Conservation (phyloP, 1,140 invertebrate species). For the Drosophila grimshawi region DNA sequence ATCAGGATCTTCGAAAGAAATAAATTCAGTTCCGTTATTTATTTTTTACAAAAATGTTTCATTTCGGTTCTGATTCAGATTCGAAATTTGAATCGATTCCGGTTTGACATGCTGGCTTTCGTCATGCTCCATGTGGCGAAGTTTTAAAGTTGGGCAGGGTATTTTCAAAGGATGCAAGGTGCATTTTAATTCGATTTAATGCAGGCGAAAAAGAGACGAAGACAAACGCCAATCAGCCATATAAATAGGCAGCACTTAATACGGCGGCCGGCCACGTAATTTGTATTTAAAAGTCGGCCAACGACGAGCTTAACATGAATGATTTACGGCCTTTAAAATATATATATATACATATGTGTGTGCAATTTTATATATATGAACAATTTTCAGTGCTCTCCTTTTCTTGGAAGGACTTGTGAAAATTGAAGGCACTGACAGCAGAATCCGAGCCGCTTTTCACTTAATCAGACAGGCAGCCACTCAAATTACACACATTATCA, state of each 20-base stretch:
- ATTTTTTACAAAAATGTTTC: too few relatives aligned
- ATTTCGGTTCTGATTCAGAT: too few relatives aligned
- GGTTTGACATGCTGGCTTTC: too few relatives aligned
- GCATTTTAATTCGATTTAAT: conserved; percentile 57
- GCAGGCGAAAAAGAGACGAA: conserved; percentile 25
- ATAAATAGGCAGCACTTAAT: conserved; percentile 66
- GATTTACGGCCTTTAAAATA: conserved; percentile 67
- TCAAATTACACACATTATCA: conserved; percentile 43
- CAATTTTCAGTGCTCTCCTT: background rate
- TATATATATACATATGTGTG: conserved; percentile 43
- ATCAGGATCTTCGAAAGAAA: too few relatives aligned
- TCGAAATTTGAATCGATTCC: too few relatives aligned
- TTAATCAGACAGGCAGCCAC: conserved; percentile 33
- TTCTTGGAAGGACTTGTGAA: background rate
- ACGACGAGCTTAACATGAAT: conserved; percentile 57
- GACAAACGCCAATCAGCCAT: conserved; percentile 31
- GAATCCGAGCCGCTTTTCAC: background rate
- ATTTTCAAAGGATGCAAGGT: conserved; percentile 3
- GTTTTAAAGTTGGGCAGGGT: background rate
- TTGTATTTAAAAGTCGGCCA: conserved; percentile 50
- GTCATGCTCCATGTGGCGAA: background rate
- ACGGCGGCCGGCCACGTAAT: conserved; percentile 52
- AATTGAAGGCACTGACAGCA: background rate
- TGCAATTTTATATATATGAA: background rate
- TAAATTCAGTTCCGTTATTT: too few relatives aligned